Percentiles rank a stretch among this genome's conserved stretches.
These are phyloP conservation scores for Gonatopus flavifemur DNA, from an alignment of 1,140 invertebrate species.

Conservation along the genomic window DNA sequence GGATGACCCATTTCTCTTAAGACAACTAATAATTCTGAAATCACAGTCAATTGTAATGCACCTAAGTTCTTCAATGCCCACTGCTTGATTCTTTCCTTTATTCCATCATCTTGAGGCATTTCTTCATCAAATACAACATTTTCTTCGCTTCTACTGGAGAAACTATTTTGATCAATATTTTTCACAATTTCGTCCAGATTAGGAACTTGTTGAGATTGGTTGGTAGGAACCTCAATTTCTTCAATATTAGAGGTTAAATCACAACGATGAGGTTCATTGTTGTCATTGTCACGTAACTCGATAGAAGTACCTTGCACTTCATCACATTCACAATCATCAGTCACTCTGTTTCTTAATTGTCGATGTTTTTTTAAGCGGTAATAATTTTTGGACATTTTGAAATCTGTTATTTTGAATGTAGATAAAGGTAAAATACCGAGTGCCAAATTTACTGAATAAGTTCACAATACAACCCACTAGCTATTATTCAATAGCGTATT, in stretches of 20 bases:
- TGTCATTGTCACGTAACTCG: background rate
- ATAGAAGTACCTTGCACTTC: background rate
- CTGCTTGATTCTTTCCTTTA: constrained; percentile 1
- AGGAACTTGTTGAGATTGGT: background rate
- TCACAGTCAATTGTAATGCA: background rate
- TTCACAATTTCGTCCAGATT: background rate
- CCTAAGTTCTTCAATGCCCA: constrained; percentile 6
- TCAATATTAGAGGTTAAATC: background rate
- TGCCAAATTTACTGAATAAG: too few relatives aligned
- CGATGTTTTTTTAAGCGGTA: background rate
- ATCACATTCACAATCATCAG: background rate
- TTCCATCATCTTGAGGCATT: background rate
- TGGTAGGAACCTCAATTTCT: background rate
- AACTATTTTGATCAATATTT: too few relatives aligned
- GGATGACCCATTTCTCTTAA: background rate
- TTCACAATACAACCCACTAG: too few relatives aligned
- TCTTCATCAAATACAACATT: background rate
- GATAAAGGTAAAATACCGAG: too few relatives aligned
- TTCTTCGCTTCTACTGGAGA: too few relatives aligned
- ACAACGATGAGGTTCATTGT: background rate
- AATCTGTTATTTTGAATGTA: too few relatives aligned
- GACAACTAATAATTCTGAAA: constrained; percentile 6
- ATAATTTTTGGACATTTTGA: background rate
- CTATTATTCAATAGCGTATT: too few relatives aligned
- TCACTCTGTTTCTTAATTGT: background rate